Evolutionary conservation across 2,113 vertebrate species (phyloP).

Genomic region (Cepphus grylle): DNA sequence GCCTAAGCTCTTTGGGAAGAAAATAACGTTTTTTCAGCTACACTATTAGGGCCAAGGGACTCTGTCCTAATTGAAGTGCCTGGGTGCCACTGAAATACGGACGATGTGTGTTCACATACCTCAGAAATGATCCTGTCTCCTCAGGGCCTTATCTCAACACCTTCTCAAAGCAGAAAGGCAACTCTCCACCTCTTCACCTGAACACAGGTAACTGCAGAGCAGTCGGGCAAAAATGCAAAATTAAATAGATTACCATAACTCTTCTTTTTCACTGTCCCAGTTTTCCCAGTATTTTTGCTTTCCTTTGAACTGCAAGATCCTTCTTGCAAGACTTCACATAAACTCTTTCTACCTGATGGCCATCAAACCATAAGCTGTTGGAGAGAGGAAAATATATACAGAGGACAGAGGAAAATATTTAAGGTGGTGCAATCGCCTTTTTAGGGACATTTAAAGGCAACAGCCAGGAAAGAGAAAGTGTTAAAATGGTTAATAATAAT

Average conservation of each 20-base stretch:
- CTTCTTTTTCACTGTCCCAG: not conserved
- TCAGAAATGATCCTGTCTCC: not conserved
- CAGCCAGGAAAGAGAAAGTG: not conserved
- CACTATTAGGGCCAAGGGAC: not conserved
- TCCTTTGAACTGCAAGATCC: not conserved
- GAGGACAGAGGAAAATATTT: not conserved
- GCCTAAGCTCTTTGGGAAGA: not conserved
- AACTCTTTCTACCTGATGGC: not conserved
- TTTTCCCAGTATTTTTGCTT: not conserved
- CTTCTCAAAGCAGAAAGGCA: not conserved
- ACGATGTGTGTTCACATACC: fast-evolving
- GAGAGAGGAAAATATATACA: not conserved
- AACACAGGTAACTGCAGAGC: not conserved
- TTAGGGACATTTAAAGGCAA: not conserved
- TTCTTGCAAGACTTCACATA: not conserved
- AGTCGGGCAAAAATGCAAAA: not conserved
- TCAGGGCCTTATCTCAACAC: not conserved
- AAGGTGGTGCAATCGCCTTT: not conserved
- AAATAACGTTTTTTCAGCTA: not conserved
- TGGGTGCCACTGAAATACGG: not conserved
- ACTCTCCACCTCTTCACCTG: not conserved
- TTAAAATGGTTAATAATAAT: not conserved
- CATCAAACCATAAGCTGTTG: not conserved
- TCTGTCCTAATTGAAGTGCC: not conserved
- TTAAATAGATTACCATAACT: not conserved